Evolutionary conservation across 2,113 vertebrate species (phyloP).

Genomic region (human (Homo sapiens)): GRCh38 chrY:5692501-5693000

Average conservation of each 20-base stretch:
- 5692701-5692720: neutral
- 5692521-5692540: neutral
- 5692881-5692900: neutral
- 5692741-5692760: neutral
- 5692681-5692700: neutral
- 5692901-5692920: neutral
- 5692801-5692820: neutral
- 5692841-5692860: neutral
- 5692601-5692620: neutral
- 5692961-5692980: neutral
- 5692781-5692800: neutral
- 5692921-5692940: neutral
- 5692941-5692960: neutral
- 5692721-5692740: neutral
- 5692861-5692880: neutral
- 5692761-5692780: neutral
- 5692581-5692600: neutral
- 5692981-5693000: neutral
- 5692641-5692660: neutral
- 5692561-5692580: neutral
- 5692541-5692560: neutral
- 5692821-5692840: neutral
- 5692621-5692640: neutral
- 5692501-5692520: neutral
- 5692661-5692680: neutral